Evolutionary conservation across 1,140 invertebrate genomes (phyloP).

Genomic region (Nylanderia fulva): DNA sequence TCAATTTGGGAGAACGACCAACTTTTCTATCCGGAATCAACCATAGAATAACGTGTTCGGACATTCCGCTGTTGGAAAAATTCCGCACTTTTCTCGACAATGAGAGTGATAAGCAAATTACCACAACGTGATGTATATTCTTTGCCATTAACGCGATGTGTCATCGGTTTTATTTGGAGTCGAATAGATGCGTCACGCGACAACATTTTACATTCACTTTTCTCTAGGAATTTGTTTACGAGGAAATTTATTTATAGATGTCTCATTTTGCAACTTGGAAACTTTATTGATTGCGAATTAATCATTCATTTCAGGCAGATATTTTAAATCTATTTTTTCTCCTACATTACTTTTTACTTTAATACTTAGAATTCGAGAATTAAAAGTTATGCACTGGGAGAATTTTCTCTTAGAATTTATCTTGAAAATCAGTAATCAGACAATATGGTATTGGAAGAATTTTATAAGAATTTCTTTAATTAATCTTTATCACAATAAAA

Average conservation of each 20-base stretch:
- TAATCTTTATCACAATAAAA: too few relatives aligned
- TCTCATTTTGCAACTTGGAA: not conserved
- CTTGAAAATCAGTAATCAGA: too few relatives aligned
- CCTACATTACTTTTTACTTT: too few relatives aligned
- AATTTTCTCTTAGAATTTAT: too few relatives aligned
- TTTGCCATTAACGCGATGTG: not conserved
- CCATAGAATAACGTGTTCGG: not conserved
- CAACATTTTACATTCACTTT: not conserved
- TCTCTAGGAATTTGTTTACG: not conserved
- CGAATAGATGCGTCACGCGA: not conserved
- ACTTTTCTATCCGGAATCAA: slow-evolving; percentile 11
- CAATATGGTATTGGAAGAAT: too few relatives aligned
- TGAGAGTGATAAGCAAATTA: not conserved
- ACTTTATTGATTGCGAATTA: too few relatives aligned
- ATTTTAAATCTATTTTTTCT: too few relatives aligned
- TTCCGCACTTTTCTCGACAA: not conserved
- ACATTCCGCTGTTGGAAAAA: not conserved
- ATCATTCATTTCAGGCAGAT: too few relatives aligned
- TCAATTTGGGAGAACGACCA: not conserved
- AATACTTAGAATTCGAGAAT: too few relatives aligned
- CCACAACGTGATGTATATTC: not conserved
- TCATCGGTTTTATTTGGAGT: not conserved
- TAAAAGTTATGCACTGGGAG: too few relatives aligned
- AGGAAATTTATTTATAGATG: not conserved
- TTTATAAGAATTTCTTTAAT: too few relatives aligned